A percentile compares a stretch with the other conserved stretches of the same genome.
phyloP scores from a whole-genome alignment of 2,888 invertebrate genomes.

The Ophraella communa region DNA sequence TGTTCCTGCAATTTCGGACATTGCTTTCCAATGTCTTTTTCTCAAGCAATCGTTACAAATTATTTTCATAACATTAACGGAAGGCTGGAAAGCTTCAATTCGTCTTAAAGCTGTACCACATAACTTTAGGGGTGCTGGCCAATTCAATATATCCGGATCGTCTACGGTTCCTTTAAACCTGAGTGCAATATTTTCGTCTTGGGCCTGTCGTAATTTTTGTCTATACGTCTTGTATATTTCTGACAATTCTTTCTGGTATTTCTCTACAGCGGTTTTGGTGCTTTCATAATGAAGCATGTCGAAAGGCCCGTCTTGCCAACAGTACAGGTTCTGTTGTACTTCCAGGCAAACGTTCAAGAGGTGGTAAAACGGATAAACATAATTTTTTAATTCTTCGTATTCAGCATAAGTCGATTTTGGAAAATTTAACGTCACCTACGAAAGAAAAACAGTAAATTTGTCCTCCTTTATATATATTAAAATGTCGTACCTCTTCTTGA shows the following conservation, averaged over 20 bases:
- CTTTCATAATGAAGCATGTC: conserved; percentile 78
- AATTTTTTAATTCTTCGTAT: conserved; percentile 78
- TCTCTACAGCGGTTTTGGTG: conserved; percentile 80
- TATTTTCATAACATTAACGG: conserved; percentile 82
- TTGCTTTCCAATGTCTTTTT: conserved; percentile 84
- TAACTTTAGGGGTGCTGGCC: conserved; percentile 82
- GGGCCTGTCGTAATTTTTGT: conserved; percentile 78
- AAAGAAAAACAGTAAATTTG: not conserved
- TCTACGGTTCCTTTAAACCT: conserved; percentile 65
- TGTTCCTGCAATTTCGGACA: conserved; percentile 77
- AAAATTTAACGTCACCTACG: conserved; percentile 75
- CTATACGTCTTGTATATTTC: conserved; percentile 79
- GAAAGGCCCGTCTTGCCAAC: conserved; percentile 93
- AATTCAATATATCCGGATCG: conserved; percentile 77
- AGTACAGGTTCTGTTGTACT: conserved; percentile 81
- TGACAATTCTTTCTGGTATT: conserved; percentile 77
- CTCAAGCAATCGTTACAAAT: conserved; percentile 85
- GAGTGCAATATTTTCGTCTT: conserved; percentile 70
- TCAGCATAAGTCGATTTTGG: conserved; percentile 79
- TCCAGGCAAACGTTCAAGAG: conserved; percentile 71
- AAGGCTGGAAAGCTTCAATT: conserved; percentile 74
- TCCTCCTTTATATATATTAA: no score
- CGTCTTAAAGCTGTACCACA: conserved; percentile 69
- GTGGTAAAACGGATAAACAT: conserved; percentile 72
- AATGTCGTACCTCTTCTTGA: conserved; percentile 79